phyloP scores from a whole-genome alignment of 1,140 invertebrate species.

The Catajapyx aquilonaris region DNA sequence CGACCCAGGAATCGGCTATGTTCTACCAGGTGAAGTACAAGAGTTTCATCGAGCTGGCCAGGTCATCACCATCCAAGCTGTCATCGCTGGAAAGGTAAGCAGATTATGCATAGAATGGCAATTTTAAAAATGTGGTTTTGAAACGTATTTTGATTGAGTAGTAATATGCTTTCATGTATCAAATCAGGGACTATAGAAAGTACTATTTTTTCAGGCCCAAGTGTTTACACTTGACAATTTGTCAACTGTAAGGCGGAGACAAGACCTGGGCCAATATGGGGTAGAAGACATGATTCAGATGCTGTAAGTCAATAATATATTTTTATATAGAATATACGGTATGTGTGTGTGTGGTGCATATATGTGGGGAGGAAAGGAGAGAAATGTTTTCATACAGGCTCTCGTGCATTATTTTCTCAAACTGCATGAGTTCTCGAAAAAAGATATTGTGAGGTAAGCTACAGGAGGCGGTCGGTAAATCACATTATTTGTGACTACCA shows the following conservation, averaged over 20 bases:
- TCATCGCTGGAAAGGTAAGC: conserved; percentile 64
- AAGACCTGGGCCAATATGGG: conserved; percentile 66
- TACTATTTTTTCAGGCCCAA: conserved; percentile 65
- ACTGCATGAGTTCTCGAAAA: too few relatives aligned
- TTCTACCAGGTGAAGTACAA: conserved; percentile 67
- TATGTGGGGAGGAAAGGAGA: background rate
- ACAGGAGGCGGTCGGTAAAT: too few relatives aligned
- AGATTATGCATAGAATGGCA: conserved; percentile 1
- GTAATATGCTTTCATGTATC: too few relatives aligned
- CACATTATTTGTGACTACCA: too few relatives aligned
- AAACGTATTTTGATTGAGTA: background rate
- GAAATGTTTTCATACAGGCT: too few relatives aligned
- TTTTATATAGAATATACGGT: background rate
- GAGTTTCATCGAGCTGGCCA: conserved; percentile 71
- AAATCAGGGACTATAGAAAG: too few relatives aligned
- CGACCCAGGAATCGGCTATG: conserved; percentile 69
- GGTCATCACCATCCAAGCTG: conserved; percentile 65
- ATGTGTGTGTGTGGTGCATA: conserved; percentile 2
- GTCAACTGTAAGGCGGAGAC: conserved; percentile 51
- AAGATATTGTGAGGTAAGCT: too few relatives aligned
- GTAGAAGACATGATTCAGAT: conserved; percentile 83
- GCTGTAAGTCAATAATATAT: conserved; percentile 27
- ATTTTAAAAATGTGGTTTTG: conserved; percentile 1
- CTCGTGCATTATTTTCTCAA: too few relatives aligned
- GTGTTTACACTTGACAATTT: conserved; percentile 68